Base-by-base conservation (phyloP, 2,888 invertebrate species). In the Erebia epiphron region DNA sequence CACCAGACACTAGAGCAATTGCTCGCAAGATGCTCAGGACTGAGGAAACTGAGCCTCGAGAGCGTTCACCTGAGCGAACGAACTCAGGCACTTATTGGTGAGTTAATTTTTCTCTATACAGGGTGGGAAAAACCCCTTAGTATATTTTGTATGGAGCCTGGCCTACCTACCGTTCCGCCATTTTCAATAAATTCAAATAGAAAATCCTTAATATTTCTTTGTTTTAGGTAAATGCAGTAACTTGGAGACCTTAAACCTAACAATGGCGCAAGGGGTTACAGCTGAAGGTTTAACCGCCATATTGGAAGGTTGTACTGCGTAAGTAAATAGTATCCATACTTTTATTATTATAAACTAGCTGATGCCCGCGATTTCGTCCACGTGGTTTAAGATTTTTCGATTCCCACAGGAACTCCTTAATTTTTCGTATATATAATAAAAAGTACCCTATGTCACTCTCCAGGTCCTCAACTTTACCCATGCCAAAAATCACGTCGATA, bases 21-120 rank as follows among this genome's bases (percentile, higher is more conserved):
- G 18, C 91, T 98, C 50, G 86, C 90, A 1, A 93, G 95, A 8
- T 98, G 98, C 86, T 93, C 94, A 7, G 91, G 94, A 13, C 91
- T 98, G 49, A 95, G 95, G 81, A 98, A 98, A 84, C 90, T 98
- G 4, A 98, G 98, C 78, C 86, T 98, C 68, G 99, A 99, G 86
- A 96, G 96, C 79, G 95, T 97, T 21, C 86, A 87, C 10, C 73
- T 98, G 0, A 95, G 95, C 77, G 94, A 95, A 73, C 87, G 87
- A 1, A 95, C 96, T 26, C 96, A 97, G 80, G 85, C 92, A 72
- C 93, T 96, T 65, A 95, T 98, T 72, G 95, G 96, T 76, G 82
- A 94, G 82, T 69, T n/a, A 8, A 26, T 3, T 26, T 26, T 26
- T 26, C 26, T 1, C 0, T 26, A 26, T 26, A 26, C 1, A 26